Evolutionary conservation across 2,888 invertebrate genomes (phyloP).

Genomic region (Synergus gifuensis): DNA sequence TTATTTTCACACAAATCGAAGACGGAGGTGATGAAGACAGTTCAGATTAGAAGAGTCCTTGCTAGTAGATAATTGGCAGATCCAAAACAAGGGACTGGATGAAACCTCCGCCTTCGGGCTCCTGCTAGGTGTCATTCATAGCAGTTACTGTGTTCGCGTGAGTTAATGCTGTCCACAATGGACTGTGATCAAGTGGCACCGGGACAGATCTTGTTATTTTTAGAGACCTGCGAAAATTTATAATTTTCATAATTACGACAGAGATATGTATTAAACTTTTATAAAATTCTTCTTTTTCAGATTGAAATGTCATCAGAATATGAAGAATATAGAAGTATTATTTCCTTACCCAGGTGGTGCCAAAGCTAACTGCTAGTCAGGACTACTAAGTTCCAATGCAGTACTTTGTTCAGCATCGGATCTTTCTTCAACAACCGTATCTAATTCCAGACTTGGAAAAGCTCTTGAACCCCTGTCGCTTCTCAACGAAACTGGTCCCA

Average conservation of each 20-base stretch:
- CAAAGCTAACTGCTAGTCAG: conserved; percentile 75
- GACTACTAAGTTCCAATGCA: conserved; percentile 73
- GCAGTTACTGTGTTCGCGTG: conserved; percentile 82
- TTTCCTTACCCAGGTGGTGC: conserved; percentile 70
- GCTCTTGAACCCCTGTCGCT: conserved; percentile 85
- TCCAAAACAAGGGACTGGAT: conserved; percentile 82
- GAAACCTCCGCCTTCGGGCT: conserved; percentile 78
- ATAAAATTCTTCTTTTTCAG: too few species aligned
- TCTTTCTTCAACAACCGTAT: conserved; percentile 90
- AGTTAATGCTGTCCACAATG: conserved; percentile 90
- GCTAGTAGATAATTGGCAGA: conserved; percentile 81
- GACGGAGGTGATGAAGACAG: conserved; percentile 17
- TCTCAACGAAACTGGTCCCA: conserved; percentile 82
- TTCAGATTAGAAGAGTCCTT: conserved; percentile 48
- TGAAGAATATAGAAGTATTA: too few species aligned
- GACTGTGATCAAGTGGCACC: conserved; percentile 83
- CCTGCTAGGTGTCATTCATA: conserved; percentile 80
- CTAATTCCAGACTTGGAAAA: conserved; percentile 88
- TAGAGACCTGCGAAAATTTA: conserved; percentile 67
- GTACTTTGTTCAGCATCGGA: conserved; percentile 87
- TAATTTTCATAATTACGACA: not conserved
- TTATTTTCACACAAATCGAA: conserved; percentile 17
- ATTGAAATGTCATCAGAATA: too few species aligned
- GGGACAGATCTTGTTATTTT: conserved; percentile 66
- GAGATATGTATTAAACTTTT: too few species aligned